Evolutionary conservation across 2,888 invertebrate genomes (phyloP).

Genomic region (Drosophila tripunctata): DNA sequence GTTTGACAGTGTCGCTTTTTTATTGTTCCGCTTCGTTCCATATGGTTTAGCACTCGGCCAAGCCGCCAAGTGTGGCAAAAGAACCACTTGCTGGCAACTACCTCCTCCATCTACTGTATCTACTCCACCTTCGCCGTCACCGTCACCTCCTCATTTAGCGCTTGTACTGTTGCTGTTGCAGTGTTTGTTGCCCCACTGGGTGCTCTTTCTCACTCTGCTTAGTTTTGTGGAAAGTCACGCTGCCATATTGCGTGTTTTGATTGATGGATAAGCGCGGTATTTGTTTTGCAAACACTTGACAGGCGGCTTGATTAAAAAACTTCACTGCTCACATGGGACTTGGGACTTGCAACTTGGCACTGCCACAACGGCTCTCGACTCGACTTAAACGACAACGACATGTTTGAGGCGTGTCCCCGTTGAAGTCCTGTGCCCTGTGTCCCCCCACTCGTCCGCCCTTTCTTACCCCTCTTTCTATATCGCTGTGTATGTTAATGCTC

Average conservation of each 20-base stretch:
- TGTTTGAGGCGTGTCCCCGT: constrained; percentile 69
- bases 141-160: too few species aligned
- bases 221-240: constrained; percentile 57
- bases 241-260: constrained; percentile 61
- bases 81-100: constrained; percentile 65
- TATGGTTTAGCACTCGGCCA: constrained; percentile 59
- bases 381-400: constrained; percentile 58
- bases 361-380: constrained; percentile 4
- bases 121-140: constrained; percentile 10
- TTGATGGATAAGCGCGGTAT: constrained; percentile 79
- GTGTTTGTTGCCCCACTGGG: constrained; percentile 7
- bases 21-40: constrained; percentile 76
- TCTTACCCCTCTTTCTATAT: not conserved
- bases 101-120: not conserved
- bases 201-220: constrained; percentile 15
- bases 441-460: too few species aligned
- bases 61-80: constrained; percentile 34
- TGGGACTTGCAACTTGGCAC: constrained; percentile 50
- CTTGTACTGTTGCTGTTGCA: too few species aligned
- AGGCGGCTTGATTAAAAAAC: constrained; percentile 84
- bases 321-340: constrained; percentile 83
- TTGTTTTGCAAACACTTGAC: constrained; percentile 81
- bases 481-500: constrained; percentile 7
- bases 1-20: constrained; percentile 77
- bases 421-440: constrained; percentile 13